Conservation (phyloP, 2,797 vertebrate genomes). For the Chelon auratus region DNA sequence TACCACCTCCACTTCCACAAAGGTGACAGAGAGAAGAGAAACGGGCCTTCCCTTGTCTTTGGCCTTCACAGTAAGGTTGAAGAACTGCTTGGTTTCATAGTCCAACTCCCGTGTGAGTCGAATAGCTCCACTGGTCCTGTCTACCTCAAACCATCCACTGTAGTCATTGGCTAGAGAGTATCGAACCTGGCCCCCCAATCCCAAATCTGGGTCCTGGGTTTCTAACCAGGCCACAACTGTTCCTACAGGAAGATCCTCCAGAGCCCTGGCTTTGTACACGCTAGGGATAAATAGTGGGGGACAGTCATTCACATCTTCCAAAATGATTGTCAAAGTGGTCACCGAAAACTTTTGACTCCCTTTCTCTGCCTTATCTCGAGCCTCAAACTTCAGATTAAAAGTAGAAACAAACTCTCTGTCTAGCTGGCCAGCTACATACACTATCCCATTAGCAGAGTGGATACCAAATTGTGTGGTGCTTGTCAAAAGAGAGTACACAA, state of each 20-base stretch:
- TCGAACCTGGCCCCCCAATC: constrained; percentile 93
- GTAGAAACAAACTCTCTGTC: constrained; percentile 90
- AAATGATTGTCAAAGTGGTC: constrained; percentile 87
- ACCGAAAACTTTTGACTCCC: constrained; percentile 89
- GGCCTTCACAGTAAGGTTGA: constrained; percentile 94
- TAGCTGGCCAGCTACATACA: constrained; percentile 92
- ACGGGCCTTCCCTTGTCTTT: constrained; percentile 96
- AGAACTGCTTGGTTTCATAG: constrained; percentile 96
- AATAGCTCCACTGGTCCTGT: constrained; percentile 91
- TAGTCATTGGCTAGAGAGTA: constrained; percentile 94
- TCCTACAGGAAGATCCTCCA: constrained; percentile 95
- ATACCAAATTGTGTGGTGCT: constrained; percentile 92
- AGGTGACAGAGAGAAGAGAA: constrained; percentile 93
- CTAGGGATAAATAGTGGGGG: constrained; percentile 93
- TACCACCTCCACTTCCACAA: constrained; percentile 95
- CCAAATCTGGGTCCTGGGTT: constrained; percentile 94
- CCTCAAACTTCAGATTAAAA: constrained; percentile 94
- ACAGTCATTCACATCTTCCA: constrained; percentile 97
- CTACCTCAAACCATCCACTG: constrained; percentile 93
- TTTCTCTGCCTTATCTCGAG: constrained; percentile 90
- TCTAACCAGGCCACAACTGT: constrained; percentile 97
- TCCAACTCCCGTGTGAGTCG: constrained; percentile 94
- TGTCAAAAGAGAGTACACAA: constrained; percentile 92
- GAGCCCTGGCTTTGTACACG: constrained; percentile 90
- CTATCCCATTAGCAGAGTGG: constrained; percentile 91